Conservation (phyloP, 2,113 vertebrate species). For the Pelmatolapia mariae region DNA sequence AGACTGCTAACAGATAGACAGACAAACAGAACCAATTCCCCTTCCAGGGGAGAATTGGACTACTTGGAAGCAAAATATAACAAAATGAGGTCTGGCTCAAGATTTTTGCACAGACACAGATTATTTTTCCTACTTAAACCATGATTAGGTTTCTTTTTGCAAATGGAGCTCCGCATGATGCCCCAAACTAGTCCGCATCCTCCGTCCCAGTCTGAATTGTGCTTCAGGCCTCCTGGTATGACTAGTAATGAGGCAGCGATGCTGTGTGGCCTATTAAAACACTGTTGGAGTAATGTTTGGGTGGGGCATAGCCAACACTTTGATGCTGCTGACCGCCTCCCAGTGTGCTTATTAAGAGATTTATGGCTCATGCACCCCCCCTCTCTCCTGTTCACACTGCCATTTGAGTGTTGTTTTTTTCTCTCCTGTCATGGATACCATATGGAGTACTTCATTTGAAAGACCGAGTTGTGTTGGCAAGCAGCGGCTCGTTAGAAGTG, state of each 20-base stretch:
- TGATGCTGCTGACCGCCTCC: constrained; percentile 26
- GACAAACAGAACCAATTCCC: neutral
- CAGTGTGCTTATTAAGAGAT: constrained; percentile 35
- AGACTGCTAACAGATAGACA: neutral
- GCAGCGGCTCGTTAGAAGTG: neutral
- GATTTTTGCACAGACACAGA: neutral
- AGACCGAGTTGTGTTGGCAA: constrained; percentile 12
- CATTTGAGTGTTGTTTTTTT: neutral
- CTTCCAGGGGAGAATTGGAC: neutral
- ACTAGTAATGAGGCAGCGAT: constrained; percentile 39
- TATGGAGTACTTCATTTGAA: constrained; percentile 18
- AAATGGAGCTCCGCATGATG: neutral
- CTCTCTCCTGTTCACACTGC: neutral
- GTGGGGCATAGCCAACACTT: constrained; percentile 2
- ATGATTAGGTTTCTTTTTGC: neutral
- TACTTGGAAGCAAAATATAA: neutral
- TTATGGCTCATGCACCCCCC: constrained; percentile 8
- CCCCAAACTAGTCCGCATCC: neutral
- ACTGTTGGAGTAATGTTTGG: neutral
- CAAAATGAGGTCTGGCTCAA: neutral
- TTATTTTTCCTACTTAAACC: neutral
- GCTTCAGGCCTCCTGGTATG: neutral
- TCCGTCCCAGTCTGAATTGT: neutral
- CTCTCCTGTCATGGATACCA: constrained; percentile 19
- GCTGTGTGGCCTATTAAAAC: constrained; percentile 51